A percentile compares a stretch with the other conserved stretches of the same genome.
These are phyloP conservation scores for Phylloscopus collybita DNA, from an alignment of 2,797 vertebrate genomes.

Conservation along the genomic window DNA sequence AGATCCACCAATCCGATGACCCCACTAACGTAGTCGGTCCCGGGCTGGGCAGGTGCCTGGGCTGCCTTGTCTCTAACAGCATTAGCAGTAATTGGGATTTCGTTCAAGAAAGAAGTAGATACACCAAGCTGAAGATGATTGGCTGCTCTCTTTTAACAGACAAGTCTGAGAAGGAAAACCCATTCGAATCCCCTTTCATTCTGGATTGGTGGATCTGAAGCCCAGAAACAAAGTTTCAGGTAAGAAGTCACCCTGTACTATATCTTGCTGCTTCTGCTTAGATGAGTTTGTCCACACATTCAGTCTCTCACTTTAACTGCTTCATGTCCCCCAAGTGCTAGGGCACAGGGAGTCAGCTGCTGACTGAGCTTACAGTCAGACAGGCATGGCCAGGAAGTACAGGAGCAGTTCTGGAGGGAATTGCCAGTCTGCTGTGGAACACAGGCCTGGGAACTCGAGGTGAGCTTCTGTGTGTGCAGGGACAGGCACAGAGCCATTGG, in stretches of 20 bases:
- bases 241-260: constrained; percentile 80
- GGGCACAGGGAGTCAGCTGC: neutral
- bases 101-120: constrained; percentile 79
- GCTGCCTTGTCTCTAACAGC: constrained; percentile 80
- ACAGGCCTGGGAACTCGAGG: neutral
- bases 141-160: constrained; percentile 85
- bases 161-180: constrained; percentile 82
- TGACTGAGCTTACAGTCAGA: neutral
- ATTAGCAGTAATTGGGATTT: constrained; percentile 79
- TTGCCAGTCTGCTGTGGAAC: neutral
- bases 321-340: neutral
- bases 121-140: constrained; percentile 84
- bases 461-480: neutral
- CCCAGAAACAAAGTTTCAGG: constrained; percentile 82
- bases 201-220: constrained; percentile 84
- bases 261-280: constrained; percentile 70
- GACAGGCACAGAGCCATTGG: neutral
- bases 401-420: neutral
- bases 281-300: constrained; percentile 52
- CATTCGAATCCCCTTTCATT: constrained; percentile 80
- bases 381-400: neutral
- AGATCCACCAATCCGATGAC: constrained; percentile 76
- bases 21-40: constrained; percentile 56
- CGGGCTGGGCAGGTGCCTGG: constrained; percentile 73
- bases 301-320: constrained; percentile 46